A percentile compares a stretch with the other conserved stretches of the same genome.
phyloP scores from a whole-genome alignment of 2,113 vertebrate species.

The Paradisaea rubra region DNA sequence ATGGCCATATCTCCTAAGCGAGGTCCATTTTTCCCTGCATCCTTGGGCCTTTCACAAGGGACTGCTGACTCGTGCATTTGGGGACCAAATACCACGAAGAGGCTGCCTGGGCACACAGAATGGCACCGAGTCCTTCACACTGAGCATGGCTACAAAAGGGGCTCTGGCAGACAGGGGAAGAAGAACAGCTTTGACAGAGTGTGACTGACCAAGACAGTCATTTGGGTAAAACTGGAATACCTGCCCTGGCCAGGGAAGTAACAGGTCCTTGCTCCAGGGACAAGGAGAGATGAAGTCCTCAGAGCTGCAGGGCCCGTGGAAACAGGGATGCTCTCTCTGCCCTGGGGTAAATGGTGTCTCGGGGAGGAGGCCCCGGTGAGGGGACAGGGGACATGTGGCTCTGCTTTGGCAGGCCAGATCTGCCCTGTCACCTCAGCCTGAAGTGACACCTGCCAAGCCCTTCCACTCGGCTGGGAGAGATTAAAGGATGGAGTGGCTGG shows the following conservation, averaged over 20 bases:
- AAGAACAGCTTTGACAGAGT: not conserved
- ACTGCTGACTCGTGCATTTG: not conserved
- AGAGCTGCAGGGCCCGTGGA: not conserved
- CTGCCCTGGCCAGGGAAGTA: not conserved
- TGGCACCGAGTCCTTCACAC: not conserved
- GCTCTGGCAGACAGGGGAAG: not conserved
- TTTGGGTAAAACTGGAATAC: not conserved
- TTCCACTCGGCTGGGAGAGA: slow-evolving; percentile 2
- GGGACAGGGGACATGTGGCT: not conserved
- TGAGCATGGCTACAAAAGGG: not conserved
- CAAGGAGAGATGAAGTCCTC: not conserved
- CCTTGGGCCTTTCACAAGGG: not conserved
- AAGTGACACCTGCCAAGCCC: slow-evolving; percentile 48
- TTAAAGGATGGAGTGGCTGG: slow-evolving; percentile 43
- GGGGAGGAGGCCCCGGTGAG: not conserved
- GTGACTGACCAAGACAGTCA: not conserved
- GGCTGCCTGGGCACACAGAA: not conserved
- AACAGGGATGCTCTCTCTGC: not conserved
- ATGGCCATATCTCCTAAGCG: not conserved
- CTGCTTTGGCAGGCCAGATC: not conserved
- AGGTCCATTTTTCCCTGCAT: accelerated
- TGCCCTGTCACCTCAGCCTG: not conserved
- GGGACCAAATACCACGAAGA: not conserved
- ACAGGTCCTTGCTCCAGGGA: not conserved
- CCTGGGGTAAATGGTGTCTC: not conserved